phyloP scores from a whole-genome alignment of 2,797 vertebrate species.

The Premnoplex brunnescens region DNA sequence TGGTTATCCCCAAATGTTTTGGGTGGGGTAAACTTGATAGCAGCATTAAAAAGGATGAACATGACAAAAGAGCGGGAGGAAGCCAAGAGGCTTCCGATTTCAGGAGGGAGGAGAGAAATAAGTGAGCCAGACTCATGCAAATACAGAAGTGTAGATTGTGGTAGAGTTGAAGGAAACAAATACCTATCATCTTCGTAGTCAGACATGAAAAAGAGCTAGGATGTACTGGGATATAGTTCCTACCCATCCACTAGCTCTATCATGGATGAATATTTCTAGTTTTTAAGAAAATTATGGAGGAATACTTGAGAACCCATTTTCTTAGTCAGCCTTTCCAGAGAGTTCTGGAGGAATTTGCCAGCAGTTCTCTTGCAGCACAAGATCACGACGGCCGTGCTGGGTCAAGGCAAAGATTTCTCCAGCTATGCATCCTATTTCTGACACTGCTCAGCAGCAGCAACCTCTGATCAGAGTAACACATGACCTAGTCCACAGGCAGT shows the following conservation, averaged over 20 bases:
- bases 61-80: not conserved
- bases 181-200: not conserved
- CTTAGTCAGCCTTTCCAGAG: not conserved
- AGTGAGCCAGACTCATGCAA: not conserved
- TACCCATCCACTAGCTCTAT: not conserved
- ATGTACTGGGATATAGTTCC: not conserved
- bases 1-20: not conserved
- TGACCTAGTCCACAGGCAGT: not conserved
- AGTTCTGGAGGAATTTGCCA: not conserved
- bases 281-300: not conserved
- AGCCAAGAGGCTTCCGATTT: not conserved
- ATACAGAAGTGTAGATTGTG: not conserved
- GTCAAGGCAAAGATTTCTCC: not conserved
- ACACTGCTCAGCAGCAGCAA: not conserved
- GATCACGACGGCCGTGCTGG: not conserved
- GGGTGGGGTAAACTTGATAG: not conserved
- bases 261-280: not conserved
- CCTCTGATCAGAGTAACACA: not conserved
- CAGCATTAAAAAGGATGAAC: not conserved
- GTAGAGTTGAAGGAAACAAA: not conserved
- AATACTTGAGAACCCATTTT: not conserved
- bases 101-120: not conserved
- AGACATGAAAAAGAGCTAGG: not conserved
- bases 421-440: not conserved
- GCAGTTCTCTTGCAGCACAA: not conserved